Evolutionary conservation across 1,140 invertebrate genomes (phyloP).

Genomic region (Bradysia coprophila): DNA sequence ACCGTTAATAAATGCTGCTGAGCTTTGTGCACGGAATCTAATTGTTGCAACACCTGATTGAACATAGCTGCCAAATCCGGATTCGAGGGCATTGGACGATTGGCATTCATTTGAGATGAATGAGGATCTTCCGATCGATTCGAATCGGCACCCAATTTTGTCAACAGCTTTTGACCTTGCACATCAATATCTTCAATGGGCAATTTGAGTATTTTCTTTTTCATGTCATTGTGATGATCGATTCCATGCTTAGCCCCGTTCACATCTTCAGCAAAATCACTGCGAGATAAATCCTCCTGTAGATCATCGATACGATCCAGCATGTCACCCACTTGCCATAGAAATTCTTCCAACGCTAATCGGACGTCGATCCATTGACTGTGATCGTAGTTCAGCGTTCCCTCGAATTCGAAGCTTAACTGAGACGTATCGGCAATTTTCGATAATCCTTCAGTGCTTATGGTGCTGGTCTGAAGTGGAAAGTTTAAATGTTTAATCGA

Average conservation of each 20-base stretch:
- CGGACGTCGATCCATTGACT: conserved; percentile 90
- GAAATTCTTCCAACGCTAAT: conserved; percentile 84
- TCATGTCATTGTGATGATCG: conserved; percentile 85
- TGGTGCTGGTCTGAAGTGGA: conserved; percentile 75
- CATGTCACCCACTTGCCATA: conserved; percentile 84
- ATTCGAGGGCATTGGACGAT: conserved; percentile 23
- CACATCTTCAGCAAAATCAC: conserved; percentile 85
- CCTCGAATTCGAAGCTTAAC: conserved; percentile 84
- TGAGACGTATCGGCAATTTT: conserved; percentile 85
- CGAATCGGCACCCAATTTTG: conserved; percentile 15
- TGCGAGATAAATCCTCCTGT: conserved; percentile 75
- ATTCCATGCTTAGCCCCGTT: conserved; percentile 74
- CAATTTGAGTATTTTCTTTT: conserved; percentile 81
- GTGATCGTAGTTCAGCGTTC: conserved; percentile 86
- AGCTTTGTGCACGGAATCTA: conserved; percentile 67
- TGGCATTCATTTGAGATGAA: conserved; percentile 1
- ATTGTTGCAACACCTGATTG: conserved; percentile 48
- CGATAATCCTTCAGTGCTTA: conserved; percentile 80
- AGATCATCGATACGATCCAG: conserved; percentile 79
- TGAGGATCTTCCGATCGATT: not conserved
- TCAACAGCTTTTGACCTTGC: conserved; percentile 29
- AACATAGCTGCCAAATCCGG: conserved; percentile 46
- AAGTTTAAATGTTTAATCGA: conserved; percentile 6
- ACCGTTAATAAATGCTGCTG: conserved; percentile 80
- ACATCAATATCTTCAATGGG: conserved; percentile 83